Base-by-base conservation (phyloP, 2,113 vertebrate species). In the Bubo scandiacus region DNA sequence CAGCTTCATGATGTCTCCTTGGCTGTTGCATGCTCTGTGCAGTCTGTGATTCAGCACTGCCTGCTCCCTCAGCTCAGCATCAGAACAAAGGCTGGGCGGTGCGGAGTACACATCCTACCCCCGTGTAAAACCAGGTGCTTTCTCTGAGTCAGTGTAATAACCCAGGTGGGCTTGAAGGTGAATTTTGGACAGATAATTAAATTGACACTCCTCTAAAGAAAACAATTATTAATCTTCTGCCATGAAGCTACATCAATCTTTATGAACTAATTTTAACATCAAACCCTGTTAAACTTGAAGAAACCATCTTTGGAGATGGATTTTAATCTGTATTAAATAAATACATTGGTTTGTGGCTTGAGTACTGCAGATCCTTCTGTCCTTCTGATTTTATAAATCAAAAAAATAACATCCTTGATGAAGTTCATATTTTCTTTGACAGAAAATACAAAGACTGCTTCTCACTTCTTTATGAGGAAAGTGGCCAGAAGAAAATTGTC, bases 141-240 rank as follows among this genome's bases (percentile, higher is more conserved):
- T 17, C 65, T 92, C 92, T 88, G 30, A 89, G 96, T 45, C 86
- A 79, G 57, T 36, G 8, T 25, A 81, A 87, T 72, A 72, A 34
- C 14, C 59, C 40, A 57, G 51, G 42, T 11, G 20, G 66, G 25
- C 92, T 96, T 16, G 0, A 73, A 90, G 58, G 83, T 90, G 88
- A 93, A 95, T 96, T 97, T 80, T 91, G 70, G 83, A 68, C 68
- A 92, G 52, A 68, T 73, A 82, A 96, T 87, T 94, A 90, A 94
- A 85, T 77, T 27, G 96, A 92, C 13, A 45, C 52, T 92, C 75
- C 32, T 83, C 45, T 72, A 51, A 94, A 95, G 17, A 93, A n/a
- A 93, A 80, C 13, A 5, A 80, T 94, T 96, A 96, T 79, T 73
- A 93, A 93, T 84, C 71, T 52, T 66, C 54, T 79, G 78, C 92